phyloP scores from a whole-genome alignment of 1,140 invertebrate species.

The Drosophila kepulauana region DNA sequence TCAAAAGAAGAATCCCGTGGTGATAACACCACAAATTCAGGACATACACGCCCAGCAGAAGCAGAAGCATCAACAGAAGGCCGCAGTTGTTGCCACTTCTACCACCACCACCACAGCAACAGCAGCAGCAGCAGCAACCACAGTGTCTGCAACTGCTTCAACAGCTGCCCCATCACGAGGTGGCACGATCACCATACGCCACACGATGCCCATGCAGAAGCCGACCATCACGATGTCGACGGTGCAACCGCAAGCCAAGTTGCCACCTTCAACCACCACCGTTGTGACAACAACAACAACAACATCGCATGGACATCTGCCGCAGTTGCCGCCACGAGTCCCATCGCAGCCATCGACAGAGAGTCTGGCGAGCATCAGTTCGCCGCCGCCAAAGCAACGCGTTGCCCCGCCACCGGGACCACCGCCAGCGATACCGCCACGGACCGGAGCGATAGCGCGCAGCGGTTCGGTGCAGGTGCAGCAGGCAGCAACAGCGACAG shows the following conservation, averaged over 20 bases:
- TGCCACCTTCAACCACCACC: slow-evolving; percentile 36
- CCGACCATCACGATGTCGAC: slow-evolving; percentile 82
- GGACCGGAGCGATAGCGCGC: slow-evolving; percentile 73
- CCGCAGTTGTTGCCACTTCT: slow-evolving; percentile 28
- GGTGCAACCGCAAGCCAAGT: slow-evolving; percentile 77
- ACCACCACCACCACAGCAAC: slow-evolving; percentile 12
- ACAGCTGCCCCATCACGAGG: not conserved
- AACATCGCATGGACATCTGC: slow-evolving; percentile 46
- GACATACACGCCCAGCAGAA: slow-evolving; percentile 81
- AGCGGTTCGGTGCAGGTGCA: slow-evolving; percentile 75
- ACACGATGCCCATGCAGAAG: slow-evolving; percentile 82
- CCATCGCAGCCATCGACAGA: slow-evolving; percentile 73
- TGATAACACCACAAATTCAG: slow-evolving; percentile 78
- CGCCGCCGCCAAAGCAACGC: slow-evolving; percentile 66
- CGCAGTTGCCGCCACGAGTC: slow-evolving; percentile 76
- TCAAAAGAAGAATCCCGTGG: slow-evolving; percentile 75
- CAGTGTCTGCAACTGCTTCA: slow-evolving; percentile 20
- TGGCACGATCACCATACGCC: slow-evolving; percentile 69
- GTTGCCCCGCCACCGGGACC: slow-evolving; percentile 66
- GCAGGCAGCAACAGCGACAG: not conserved
- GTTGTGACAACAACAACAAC: not conserved
- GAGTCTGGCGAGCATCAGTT: slow-evolving; percentile 69
- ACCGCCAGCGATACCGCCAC: slow-evolving; percentile 85
- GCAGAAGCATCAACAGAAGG: slow-evolving; percentile 69
- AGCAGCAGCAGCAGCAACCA: slow-evolving; percentile 9